Evolutionary conservation across 1,140 invertebrate species (phyloP), one percentile per base, ranked within the genome.

Genomic region (Drosophila serrata): DNA sequence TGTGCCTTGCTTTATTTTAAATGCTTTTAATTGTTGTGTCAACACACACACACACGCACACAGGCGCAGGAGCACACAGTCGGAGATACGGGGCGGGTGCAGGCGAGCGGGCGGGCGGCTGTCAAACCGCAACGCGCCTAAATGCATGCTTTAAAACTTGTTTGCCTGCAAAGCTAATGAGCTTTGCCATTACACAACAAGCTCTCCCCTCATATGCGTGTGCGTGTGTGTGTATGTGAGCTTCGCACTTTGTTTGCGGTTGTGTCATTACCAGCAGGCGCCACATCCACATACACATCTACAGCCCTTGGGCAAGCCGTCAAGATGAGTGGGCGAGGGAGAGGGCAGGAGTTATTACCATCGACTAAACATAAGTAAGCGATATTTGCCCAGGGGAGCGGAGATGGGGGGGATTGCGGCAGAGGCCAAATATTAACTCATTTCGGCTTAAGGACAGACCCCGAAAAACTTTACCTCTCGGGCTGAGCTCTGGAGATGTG

Each of bases 11-110:
- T 90, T 88, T 88, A 88, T 88, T 88, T 88, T 88, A 88, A 88
- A 88, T 90, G 85, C 85, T 85, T 88, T 88, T 88, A 88, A 88
- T 88, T 88, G 85, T 88, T 90, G 81, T 88, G 85, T 88, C 85
- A 88, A 88, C 85, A 88, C 81, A 75, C 69, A 69, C 37, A 46
- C 13, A 24, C 24, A 24, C n/a, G 62, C 37, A 33, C 49, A 53
- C 42, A 53, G 17, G 15, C 11, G n/a, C 48, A 69, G 17, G 19
- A 6, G 31, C 33, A n/a, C 15, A 33, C 22, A 60, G 61, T 48
- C 24, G 60, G 59, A 49, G 55, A 55, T 19, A 39, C 51, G 46
- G 17, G 39, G 37, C 27, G 45, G 59, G 63, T 90, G 85, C 81
- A 80, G 85, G 80, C 84, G 65, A 51, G 53, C 58, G 82, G 42